Evolutionary conservation across 2,797 vertebrate genomes (phyloP).

Genomic region (Hippoglossus hippoglossus): DNA sequence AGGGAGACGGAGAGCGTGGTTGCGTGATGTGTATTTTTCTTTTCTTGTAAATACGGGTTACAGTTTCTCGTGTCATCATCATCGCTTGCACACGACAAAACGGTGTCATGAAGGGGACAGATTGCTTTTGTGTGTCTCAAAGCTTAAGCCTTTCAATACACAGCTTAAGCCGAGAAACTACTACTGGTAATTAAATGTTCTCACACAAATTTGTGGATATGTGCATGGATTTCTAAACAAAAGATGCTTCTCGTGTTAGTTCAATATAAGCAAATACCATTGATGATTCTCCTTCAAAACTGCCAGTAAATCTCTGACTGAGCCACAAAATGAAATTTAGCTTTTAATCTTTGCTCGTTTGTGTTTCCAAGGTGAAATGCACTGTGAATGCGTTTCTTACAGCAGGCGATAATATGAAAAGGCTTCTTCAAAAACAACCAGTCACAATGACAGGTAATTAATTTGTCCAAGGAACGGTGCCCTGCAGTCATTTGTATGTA

Average conservation of each 20-base stretch:
- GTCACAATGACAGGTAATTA: conserved; percentile 83
- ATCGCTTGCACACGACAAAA: background rate
- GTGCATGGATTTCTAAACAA: background rate
- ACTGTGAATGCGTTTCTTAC: conserved; percentile 18
- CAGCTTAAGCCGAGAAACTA: background rate
- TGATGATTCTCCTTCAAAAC: background rate
- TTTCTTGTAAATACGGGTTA: conserved; percentile 15
- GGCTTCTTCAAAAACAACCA: conserved; percentile 76
- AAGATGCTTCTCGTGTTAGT: background rate
- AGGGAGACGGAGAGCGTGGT: background rate
- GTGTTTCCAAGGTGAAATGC: conserved; percentile 24
- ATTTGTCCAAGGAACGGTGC: conserved; percentile 71
- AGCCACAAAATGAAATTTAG: conserved; percentile 10
- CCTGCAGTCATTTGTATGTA: conserved; percentile 72
- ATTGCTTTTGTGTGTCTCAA: background rate
- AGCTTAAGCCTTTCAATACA: background rate
- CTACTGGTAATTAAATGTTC: too few relatives aligned
- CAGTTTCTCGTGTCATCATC: conserved; percentile 2
- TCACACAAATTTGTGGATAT: background rate
- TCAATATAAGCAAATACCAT: background rate
- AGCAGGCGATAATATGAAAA: conserved; percentile 52
- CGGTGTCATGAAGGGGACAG: background rate
- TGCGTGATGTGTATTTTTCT: background rate
- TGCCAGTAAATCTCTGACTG: background rate
- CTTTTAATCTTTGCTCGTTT: conserved; percentile 40